Conservation (phyloP, 2,888 invertebrate genomes). For the Drosophila paranaensis region DNA sequence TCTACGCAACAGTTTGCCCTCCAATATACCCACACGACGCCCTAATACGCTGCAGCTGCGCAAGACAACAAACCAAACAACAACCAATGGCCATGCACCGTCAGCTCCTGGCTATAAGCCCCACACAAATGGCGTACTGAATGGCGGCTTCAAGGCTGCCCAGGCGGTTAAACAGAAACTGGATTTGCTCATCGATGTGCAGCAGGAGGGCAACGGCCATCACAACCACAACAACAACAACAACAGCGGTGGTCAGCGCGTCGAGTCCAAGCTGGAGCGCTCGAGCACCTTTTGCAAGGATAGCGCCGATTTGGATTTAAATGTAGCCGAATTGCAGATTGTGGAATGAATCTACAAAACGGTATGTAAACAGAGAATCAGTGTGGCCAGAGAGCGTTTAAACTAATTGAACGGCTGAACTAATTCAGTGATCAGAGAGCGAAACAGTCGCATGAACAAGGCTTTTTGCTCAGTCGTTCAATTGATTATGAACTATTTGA, state of each 20-base stretch:
- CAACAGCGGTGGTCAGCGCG: conserved; percentile 41
- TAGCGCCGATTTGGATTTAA: conserved; percentile 80
- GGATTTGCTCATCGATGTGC: conserved; percentile 80
- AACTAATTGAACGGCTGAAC: neutral
- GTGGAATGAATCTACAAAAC: conserved; percentile 76
- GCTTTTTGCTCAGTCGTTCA: neutral
- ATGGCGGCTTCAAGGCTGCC: conserved; percentile 73
- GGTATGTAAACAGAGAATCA: neutral
- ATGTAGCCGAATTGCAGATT: conserved; percentile 83
- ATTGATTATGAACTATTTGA: neutral
- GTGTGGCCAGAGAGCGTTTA: neutral
- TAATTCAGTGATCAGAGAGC: neutral
- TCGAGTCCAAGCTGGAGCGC: conserved; percentile 83
- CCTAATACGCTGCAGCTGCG: conserved; percentile 82
- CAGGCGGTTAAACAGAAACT: conserved; percentile 82
- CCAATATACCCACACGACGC: conserved; percentile 83
- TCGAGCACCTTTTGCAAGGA: conserved; percentile 85
- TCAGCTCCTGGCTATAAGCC: conserved; percentile 21
- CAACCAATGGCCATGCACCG: conserved; percentile 44
- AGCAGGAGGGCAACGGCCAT: conserved; percentile 23
- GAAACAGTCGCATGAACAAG: neutral
- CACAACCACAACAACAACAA: conserved; percentile 11
- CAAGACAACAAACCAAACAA: conserved; percentile 61
- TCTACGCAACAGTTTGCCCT: conserved; percentile 80
- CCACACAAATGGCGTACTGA: conserved; percentile 55